Evolutionary conservation across 2,797 vertebrate species (phyloP), one percentile per base, ranked within the genome.

Genomic region (Clamator glandarius): DNA sequence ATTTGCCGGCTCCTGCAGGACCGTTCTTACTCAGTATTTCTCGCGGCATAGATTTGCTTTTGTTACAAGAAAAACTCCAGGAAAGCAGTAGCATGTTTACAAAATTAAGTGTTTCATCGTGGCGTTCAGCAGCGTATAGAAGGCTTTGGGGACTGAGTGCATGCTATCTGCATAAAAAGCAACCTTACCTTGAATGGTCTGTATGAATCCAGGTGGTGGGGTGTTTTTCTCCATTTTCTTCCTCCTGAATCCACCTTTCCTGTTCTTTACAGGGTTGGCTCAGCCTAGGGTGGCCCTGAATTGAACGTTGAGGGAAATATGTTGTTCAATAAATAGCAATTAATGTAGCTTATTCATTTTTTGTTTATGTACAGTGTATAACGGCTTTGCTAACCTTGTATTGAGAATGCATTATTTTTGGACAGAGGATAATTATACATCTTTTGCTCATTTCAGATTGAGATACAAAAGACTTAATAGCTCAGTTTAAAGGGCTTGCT

Each of bases 51-150:
- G 87, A 51, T 97, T 96, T 97, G 87, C 77, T 94, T 96, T 96
- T 91, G 90, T 93, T 94, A 70, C 33, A 69, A 58, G 87, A 90
- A 92, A 94, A 92, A 82, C 80, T 93, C 63, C 31, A 29, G 35
- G 89, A 96, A 93, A 93, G 70, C 86, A 79, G 33, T 36, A 64
- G 48, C 12, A 8, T 78, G 76, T 95, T 96, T 91, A 89, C 94
- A 89, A 91, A 96, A 94, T 89, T 90, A 87, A 89, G 82, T 66
- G 55, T 96, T 97, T 96, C 94, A 94, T 96, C 78, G 29, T 74
- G 63, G 81, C 95, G 72, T 91, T 91, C 84, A 94, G 86, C 77
- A 91, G 89, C 51, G 95, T 76, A 31, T 44, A 63, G 82, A 92
- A 94, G 87, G 62, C 93, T 96, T 95, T 1, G 5, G 92, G 87